Evolutionary conservation across 1,140 invertebrate species (phyloP).

Genomic region (Rhyacophila brunnea): DNA sequence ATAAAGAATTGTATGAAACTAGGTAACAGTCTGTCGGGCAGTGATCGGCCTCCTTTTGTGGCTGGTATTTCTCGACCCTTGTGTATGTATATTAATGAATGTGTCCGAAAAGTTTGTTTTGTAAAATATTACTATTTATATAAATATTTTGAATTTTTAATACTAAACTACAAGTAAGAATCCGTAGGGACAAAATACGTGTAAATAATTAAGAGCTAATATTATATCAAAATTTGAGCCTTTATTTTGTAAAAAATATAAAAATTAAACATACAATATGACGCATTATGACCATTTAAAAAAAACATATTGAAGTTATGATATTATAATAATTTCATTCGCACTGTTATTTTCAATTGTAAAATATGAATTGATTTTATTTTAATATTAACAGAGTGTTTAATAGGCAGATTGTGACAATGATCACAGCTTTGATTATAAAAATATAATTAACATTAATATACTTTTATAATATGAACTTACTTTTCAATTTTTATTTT

Average conservation of each 20-base stretch:
- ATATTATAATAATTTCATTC: background rate
- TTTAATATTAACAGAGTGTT: background rate
- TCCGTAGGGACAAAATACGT: background rate
- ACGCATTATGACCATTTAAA: background rate
- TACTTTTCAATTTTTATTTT: background rate
- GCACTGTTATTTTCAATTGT: background rate
- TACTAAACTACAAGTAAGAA: background rate
- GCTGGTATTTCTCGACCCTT: too few relatives aligned
- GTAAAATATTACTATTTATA: too few relatives aligned
- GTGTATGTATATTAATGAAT: too few relatives aligned
- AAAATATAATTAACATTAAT: constrained; percentile 28
- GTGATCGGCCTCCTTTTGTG: too few relatives aligned
- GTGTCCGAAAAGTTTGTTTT: too few relatives aligned
- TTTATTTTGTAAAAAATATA: constrained; percentile 21
- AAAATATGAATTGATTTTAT: background rate
- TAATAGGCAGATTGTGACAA: constrained; percentile 18
- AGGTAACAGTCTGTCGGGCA: too few relatives aligned
- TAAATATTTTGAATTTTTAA: too few relatives aligned
- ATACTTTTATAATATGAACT: constrained; percentile 5
- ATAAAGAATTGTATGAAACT: too few relatives aligned
- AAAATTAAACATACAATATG: constrained; percentile 4
- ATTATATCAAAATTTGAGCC: constrained; percentile 29
- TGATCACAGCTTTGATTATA: constrained; percentile 26
- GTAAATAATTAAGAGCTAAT: too few relatives aligned
- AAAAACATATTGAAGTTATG: background rate